Evolutionary conservation across 64 coral and sea anemone species (phyloP), one percentile per base, ranked within the genome.

Genomic region (Porites australiensis): DNA sequence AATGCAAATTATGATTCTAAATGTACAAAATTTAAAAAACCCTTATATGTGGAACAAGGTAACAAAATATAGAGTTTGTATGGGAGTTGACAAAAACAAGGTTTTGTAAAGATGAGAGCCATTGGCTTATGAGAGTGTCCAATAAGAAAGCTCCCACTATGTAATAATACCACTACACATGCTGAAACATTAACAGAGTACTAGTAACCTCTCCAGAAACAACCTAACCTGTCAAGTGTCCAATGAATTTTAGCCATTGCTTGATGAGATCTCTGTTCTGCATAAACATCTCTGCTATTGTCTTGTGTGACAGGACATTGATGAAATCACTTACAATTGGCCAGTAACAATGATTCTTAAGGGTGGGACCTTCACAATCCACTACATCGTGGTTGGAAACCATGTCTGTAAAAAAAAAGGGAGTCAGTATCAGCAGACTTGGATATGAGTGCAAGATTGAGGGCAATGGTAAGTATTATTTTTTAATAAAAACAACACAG

Each of bases 281-380:
- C 97, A 99, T 94, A 60, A 99, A 99, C 58, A 90, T 77, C 71
- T 94, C 83, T 21, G 91, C 94, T 55, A 99, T 90, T 16, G 74
- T 94, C 78, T 95, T 79, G 64, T 99, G 97, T 47, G 97, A 96
- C 44, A 99, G 66, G 16, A 99, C 85, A 75, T 99, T 99, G 91
- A 99, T 99, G 13, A 99, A 99, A 55, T 99, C 97, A 43, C 94
- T 99, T 8, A 99, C 94, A 19, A 94, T 93, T 49, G 94, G 97
- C 97, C 97, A 99, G 83, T 99, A 99, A 68, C 97, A 99, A 48
- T 99, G 97, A 79, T 89, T 90, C 3, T 15, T 79, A 2, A 99
- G 50, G 5, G 94, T 89, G 19, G 50, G 60, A 13, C 89, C 87
- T 3, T 94, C 83, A 49, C 97, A 99, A 67, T 92, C 92, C 21